Percentiles rank a stretch among this genome's conserved stretches.
Evolutionary conservation across 2,113 vertebrate genomes (phyloP).

Genomic region (Myotis davidii): DNA sequence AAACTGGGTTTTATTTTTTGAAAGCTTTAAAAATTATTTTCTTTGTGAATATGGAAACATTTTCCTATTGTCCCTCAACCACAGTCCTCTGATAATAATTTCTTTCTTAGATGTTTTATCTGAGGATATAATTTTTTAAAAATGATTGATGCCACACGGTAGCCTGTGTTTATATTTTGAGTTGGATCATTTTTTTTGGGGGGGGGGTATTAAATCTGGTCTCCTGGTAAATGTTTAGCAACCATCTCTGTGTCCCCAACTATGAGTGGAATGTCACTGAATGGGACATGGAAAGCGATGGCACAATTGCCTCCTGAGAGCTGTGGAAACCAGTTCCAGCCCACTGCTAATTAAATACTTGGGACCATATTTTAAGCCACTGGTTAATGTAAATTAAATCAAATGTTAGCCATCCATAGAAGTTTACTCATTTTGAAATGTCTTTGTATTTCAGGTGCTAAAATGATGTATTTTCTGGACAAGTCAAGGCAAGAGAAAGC

Average conservation of each 20-base stretch:
- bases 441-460: constrained; percentile 85
- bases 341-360: not conserved
- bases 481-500: constrained; percentile 90
- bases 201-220: not conserved
- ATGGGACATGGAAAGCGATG: not conserved
- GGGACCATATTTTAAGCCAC: not conserved
- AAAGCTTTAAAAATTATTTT: constrained; percentile 20
- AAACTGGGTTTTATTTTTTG: constrained; percentile 9
- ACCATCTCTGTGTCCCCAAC: not conserved
- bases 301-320: not conserved
- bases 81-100: not conserved
- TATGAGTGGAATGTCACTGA: not conserved
- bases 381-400: not conserved
- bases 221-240: constrained; percentile 15
- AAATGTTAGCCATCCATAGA: not conserved
- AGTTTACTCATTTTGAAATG: constrained; percentile 37
- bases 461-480: constrained; percentile 91
- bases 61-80: not conserved
- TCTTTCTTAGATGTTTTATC: constrained; percentile 36
- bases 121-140: not conserved
- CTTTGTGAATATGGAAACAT: not conserved
- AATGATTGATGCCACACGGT: not conserved
- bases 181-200: not conserved
- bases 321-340: not conserved
- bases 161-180: not conserved